phyloP scores from a whole-genome alignment of 2,888 invertebrate genomes.

The Parnassius apollo region DNA sequence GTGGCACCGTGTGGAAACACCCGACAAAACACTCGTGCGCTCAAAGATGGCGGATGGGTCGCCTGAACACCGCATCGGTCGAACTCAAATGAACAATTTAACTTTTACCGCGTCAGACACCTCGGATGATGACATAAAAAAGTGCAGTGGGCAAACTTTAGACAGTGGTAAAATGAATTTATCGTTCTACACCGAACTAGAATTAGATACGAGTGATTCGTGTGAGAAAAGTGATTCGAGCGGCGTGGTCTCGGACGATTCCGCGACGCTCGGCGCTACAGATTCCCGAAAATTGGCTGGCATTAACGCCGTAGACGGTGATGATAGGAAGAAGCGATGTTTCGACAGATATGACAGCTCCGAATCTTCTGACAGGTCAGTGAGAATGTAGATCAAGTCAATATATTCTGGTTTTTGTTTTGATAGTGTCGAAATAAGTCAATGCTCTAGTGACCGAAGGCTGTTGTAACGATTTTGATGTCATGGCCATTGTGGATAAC shows the following conservation, averaged over 20 bases:
- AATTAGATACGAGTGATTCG: slow-evolving; percentile 76
- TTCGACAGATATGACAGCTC: slow-evolving; percentile 96
- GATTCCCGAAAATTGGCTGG: slow-evolving; percentile 66
- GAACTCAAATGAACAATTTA: slow-evolving; percentile 79
- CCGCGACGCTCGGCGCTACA: slow-evolving; percentile 53
- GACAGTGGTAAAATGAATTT: slow-evolving; percentile 67
- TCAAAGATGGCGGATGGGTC: slow-evolving; percentile 92
- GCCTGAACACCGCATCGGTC: slow-evolving; percentile 83
- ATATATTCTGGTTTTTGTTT: slow-evolving; percentile 38
- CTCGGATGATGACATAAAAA: slow-evolving; percentile 77
- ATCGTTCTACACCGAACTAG: slow-evolving; percentile 75
- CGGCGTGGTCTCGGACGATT: slow-evolving; percentile 69
- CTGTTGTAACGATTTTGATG: slow-evolving; percentile 71
- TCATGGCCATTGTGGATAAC: slow-evolving; percentile 73
- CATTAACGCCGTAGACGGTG: slow-evolving; percentile 61
- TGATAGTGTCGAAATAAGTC: slow-evolving; percentile 63
- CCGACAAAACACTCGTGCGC: slow-evolving; percentile 83
- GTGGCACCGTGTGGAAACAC: slow-evolving; percentile 61
- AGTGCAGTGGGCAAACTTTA: slow-evolving; percentile 74
- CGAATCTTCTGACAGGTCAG: slow-evolving; percentile 96
- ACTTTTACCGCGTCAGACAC: slow-evolving; percentile 78
- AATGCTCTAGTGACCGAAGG: slow-evolving; percentile 79
- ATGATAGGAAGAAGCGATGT: slow-evolving; percentile 91
- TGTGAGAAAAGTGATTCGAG: slow-evolving; percentile 78
- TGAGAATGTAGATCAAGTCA: slow-evolving; percentile 29